Base-by-base conservation (phyloP, 2,113 vertebrate species). In the Gallinago paraguaiae region DNA sequence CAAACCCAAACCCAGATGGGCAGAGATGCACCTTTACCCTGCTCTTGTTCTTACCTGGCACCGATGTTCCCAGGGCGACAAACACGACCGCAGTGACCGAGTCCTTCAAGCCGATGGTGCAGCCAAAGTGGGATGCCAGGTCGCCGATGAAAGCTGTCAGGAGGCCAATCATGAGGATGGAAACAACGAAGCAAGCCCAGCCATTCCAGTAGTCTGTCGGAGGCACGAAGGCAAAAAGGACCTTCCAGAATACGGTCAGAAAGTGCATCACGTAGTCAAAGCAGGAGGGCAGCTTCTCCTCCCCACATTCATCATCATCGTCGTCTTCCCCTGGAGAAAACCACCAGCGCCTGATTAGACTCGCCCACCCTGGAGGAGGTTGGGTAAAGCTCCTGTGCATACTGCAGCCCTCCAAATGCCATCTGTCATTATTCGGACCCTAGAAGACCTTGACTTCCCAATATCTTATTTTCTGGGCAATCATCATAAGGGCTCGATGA, bases 181-280 rank as follows among this genome's bases (percentile, higher is more conserved):
- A 99, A 54, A 99, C 98, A 0, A 98, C 96, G 9, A 99, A 99
- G 95, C 99, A 99, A 6, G 99, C 99, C 99, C 99, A 99, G 91
- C 99, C 99, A 2, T 98, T 99, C 98, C 98, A 99, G 98, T 99
- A 99, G 88, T 99, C 99, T 13, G 99, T 99, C 0, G 99, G 99
- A 25, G 99, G 99, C n/a, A 99, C 99, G 10, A 99, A 98, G 67
- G 99, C 99, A 63, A 99, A 99, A 72, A 99, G 97, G 74, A 99
- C 98, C 97, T 99, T 99, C 99, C 99, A 99, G 98, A 99, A 99
- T 84, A 99, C 98, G 0, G 99, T 99, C 96, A 99, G 98, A 96
- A 99, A 99, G 98, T 99, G 99, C 99, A 99, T 99, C 97, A 99
- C 98, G 0, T 99, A 99, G 96, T 99, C 99, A 1, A 99, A 99